Percentiles rank a stretch among this genome's conserved stretches.
phyloP scores from a whole-genome alignment of 1,140 invertebrate species.

The Polyergus mexicanus region DNA sequence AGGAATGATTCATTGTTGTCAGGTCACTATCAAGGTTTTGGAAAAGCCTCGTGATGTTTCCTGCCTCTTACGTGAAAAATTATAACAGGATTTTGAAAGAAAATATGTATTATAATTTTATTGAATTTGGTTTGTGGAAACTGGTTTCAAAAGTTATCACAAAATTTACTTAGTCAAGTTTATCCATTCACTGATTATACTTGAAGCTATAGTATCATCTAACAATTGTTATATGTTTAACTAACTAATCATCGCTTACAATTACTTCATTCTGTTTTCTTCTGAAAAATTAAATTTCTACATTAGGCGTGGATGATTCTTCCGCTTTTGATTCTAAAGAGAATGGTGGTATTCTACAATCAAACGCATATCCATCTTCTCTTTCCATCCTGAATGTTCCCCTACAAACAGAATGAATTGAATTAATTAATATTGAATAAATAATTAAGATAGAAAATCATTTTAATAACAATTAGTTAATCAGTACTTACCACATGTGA shows the following conservation, averaged over 20 bases:
- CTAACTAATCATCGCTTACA: constrained; percentile 28
- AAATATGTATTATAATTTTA: constrained; percentile 54
- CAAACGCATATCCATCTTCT: constrained; percentile 98
- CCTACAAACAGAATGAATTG: constrained; percentile 87
- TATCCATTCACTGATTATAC: background rate
- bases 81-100: background rate
- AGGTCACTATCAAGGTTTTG: too few species aligned
- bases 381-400: constrained; percentile 98
- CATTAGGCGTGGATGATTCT: constrained; percentile 84
- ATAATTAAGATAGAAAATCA: background rate
- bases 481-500: constrained; percentile 96
- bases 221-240: constrained; percentile 31
- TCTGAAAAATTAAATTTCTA: constrained; percentile 58
- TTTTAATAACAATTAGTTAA: background rate
- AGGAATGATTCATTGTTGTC: too few species aligned
- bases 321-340: constrained; percentile 97
- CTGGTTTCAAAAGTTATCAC: constrained; percentile 40
- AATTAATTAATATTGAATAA: background rate
- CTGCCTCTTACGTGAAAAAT: background rate
- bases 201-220: constrained; percentile 36
- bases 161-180: constrained; percentile 16
- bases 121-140: background rate
- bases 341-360: constrained; percentile 98
- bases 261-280: background rate
- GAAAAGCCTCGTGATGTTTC: background rate